Conservation (phyloP, 2,113 vertebrate species). For the Aspiorhynchus laticeps region DNA sequence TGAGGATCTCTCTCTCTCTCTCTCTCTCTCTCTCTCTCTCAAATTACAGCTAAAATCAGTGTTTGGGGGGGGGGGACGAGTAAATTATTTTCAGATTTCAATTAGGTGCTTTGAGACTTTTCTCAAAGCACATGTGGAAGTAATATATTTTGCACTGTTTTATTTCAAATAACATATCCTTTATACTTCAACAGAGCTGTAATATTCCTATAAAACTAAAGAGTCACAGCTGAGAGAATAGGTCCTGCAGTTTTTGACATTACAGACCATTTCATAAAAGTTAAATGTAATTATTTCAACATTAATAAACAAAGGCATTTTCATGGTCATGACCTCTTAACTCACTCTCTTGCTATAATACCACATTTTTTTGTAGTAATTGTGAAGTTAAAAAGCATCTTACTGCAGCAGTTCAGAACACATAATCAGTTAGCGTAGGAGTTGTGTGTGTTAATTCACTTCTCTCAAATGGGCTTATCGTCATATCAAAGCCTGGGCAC, state of each 20-base stretch:
- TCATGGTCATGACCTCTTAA: not conserved
- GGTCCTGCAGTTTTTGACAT: not conserved
- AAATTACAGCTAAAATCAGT: not conserved
- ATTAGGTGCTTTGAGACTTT: slow-evolving; percentile 50
- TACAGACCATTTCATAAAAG: not conserved
- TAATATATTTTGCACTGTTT: slow-evolving; percentile 45
- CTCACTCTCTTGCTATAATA: not conserved
- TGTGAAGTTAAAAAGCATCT: not conserved
- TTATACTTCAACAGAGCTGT: slow-evolving; percentile 7
- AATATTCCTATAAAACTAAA: not conserved
- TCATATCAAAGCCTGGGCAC: slow-evolving; percentile 31
- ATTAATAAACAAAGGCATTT: slow-evolving; percentile 3
- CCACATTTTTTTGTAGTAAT: not conserved
- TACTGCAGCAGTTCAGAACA: not conserved
- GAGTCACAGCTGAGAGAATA: not conserved
- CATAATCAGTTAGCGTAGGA: not conserved
- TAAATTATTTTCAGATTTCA: slow-evolving; percentile 58
- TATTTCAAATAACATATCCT: slow-evolving; percentile 21
- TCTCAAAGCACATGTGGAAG: slow-evolving; percentile 59
- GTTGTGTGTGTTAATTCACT: slow-evolving; percentile 6
- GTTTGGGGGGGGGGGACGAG: not conserved
- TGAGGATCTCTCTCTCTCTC: not conserved
- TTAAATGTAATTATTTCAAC: not conserved
- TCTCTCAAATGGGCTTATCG: slow-evolving; percentile 18
- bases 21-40: not conserved